Conservation (phyloP, 2,797 vertebrate species). For the Dermochelys coriacea region DNA sequence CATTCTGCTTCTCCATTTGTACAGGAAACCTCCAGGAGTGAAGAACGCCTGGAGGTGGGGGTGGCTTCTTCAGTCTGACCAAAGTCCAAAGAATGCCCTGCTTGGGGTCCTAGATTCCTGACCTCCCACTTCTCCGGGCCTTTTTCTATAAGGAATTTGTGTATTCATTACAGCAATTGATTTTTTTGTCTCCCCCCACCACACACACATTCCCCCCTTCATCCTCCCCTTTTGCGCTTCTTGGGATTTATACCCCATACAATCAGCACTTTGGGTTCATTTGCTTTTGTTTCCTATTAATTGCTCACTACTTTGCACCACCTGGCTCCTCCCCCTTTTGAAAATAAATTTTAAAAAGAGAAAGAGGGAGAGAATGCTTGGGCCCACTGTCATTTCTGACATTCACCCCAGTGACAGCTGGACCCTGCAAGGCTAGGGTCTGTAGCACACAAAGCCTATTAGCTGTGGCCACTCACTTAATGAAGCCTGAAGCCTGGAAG, state of each 20-base stretch:
- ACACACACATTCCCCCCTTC: background rate
- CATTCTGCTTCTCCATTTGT: conserved; percentile 45
- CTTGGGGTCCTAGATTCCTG: conserved; percentile 47
- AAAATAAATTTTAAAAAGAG: conserved; percentile 60
- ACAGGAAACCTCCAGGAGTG: background rate
- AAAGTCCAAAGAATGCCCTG: background rate
- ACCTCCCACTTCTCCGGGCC: conserved; percentile 59
- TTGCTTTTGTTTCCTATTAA: conserved; percentile 83
- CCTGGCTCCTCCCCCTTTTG: conserved; percentile 74
- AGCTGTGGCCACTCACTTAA: conserved; percentile 90
- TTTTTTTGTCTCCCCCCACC: conserved; percentile 22
- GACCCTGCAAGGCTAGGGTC: conserved; percentile 86
- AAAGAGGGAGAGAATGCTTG: conserved; percentile 50
- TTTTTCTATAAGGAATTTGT: background rate
- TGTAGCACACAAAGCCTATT: conserved; percentile 92
- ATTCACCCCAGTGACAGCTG: conserved; percentile 92
- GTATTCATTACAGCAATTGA: background rate
- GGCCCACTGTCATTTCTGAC: conserved; percentile 78
- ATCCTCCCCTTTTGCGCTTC: conserved; percentile 3
- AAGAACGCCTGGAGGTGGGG: background rate
- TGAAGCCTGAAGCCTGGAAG: conserved; percentile 88
- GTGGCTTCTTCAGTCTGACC: background rate
- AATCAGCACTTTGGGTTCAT: conserved; percentile 82
- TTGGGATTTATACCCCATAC: conserved; percentile 78
- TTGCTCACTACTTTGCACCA: conserved; percentile 83